Evolutionary conservation across 2,888 invertebrate species (phyloP).

Genomic region (Chelonus formosanus): DNA sequence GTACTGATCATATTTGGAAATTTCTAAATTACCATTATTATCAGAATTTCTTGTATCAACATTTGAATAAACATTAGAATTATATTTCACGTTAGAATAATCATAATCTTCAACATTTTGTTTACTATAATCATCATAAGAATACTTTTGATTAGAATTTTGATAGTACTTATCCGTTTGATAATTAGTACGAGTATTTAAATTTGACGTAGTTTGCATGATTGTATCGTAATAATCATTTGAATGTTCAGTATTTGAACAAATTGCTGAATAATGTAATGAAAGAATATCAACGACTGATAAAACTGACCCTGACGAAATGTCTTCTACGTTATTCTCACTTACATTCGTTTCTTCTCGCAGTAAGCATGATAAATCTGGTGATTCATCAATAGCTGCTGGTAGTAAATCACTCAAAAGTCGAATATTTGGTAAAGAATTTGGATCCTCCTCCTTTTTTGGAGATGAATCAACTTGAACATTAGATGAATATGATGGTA

Average conservation of each 20-base stretch:
- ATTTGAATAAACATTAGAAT: no score
- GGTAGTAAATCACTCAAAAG: constrained; percentile 56
- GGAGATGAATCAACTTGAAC: constrained; percentile 15
- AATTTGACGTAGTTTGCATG: constrained; percentile 44
- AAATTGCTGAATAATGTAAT: constrained; percentile 59
- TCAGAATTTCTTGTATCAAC: constrained; percentile 44
- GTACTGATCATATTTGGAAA: constrained; percentile 51
- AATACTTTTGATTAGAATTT: constrained; percentile 16
- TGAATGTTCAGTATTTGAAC: constrained; percentile 43
- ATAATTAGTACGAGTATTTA: constrained; percentile 7
- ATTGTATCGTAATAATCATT: constrained; percentile 58
- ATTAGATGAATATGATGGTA: constrained; percentile 44
- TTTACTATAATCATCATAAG: constrained; percentile 2
- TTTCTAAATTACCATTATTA: constrained; percentile 54
- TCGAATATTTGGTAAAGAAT: constrained; percentile 43
- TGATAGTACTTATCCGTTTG: constrained; percentile 12
- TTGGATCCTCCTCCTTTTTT: constrained; percentile 22
- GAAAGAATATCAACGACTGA: constrained; percentile 55
- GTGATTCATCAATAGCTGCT: constrained; percentile 50
- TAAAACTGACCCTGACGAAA: constrained; percentile 16
- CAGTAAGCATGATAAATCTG: constrained; percentile 67
- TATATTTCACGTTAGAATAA: constrained; percentile 46
- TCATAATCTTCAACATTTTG: constrained; percentile 6
- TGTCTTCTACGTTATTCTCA: neutral
- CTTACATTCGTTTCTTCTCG: constrained; percentile 62